Evolutionary conservation across 2,797 vertebrate genomes (phyloP).

Genomic region (Sebastes goodei): DNA sequence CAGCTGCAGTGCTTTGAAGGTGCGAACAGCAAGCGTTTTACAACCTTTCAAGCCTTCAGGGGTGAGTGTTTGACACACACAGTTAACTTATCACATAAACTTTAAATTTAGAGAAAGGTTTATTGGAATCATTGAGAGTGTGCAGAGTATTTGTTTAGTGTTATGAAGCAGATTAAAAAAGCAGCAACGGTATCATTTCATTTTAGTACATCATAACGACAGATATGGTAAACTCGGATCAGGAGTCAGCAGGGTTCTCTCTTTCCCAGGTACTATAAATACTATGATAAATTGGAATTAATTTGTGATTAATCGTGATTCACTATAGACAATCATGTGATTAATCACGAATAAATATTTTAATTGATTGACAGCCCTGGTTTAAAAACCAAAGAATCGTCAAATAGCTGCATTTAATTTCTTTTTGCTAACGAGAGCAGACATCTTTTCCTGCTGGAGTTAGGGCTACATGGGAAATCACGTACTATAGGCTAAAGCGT

Average conservation of each 20-base stretch:
- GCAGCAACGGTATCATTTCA: background rate
- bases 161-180: constrained; percentile 4
- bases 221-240: background rate
- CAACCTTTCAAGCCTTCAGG: background rate
- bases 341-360: too few species aligned
- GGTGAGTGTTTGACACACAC: background rate
- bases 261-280: constrained; percentile 14
- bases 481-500: too few species aligned
- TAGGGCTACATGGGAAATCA: too few species aligned
- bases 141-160: background rate
- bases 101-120: background rate
- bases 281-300: background rate
- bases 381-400: too few species aligned
- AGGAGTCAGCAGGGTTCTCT: constrained; percentile 2
- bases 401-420: too few species aligned
- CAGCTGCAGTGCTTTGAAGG: background rate
- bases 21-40: background rate
- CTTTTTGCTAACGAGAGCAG: too few species aligned
- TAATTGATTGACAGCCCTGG: too few species aligned
- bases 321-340: too few species aligned
- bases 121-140: background rate
- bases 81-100: constrained; percentile 15
- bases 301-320: too few species aligned
- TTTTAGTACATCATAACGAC: constrained; percentile 9
- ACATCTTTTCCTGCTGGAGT: too few species aligned